phyloP scores from a whole-genome alignment of 2,797 vertebrate species.

The Poeciliopsis presidionis region DNA sequence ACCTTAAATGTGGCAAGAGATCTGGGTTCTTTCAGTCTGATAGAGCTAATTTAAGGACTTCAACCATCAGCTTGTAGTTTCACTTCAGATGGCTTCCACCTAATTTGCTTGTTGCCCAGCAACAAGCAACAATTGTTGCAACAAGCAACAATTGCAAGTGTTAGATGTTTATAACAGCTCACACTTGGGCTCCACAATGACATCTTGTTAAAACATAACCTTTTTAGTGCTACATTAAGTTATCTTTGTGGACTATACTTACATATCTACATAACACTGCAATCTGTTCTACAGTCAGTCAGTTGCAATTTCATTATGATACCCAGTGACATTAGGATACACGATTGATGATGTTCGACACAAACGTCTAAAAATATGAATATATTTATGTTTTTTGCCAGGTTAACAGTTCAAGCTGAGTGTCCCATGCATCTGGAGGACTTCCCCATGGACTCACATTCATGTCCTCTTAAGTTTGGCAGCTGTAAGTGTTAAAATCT shows the following conservation, averaged over 20 bases:
- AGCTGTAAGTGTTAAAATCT: conserved; percentile 87
- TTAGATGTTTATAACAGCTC: neutral
- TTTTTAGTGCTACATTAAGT: neutral
- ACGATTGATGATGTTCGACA: neutral
- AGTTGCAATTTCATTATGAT: neutral
- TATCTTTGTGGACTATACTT: neutral
- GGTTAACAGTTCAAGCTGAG: conserved; percentile 93
- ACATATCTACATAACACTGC: neutral
- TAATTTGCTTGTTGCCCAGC: neutral
- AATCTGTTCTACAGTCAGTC: neutral
- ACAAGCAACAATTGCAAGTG: too few species aligned
- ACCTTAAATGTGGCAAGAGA: neutral
- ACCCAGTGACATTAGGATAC: neutral
- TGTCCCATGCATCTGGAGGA: conserved; percentile 97
- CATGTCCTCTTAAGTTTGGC: conserved; percentile 95
- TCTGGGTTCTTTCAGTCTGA: neutral
- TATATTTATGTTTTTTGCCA: conserved; percentile 45
- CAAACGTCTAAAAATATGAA: neutral
- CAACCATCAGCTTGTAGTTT: neutral
- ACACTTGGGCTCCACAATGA: neutral
- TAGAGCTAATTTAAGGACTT: neutral
- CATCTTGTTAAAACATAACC: neutral
- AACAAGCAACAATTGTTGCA: too few species aligned
- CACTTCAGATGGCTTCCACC: neutral
- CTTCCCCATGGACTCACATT: conserved; percentile 96